phyloP scores from a whole-genome alignment of 2,113 vertebrate species.

The western clawed frog (Xenopus tropicalis) region UCB_Xtro_10.0 CM004443.2:100211001-100211500 shows the following conservation, averaged over 20 bases:
- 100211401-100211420: constrained; percentile 13
- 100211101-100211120: neutral
- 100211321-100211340: constrained; percentile 21
- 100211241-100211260: constrained; percentile 8
- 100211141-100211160: constrained; percentile 13
- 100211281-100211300: neutral
- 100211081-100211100: constrained; percentile 30
- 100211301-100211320: neutral
- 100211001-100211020: constrained; percentile 12
- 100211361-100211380: constrained; percentile 29
- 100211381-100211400: constrained; percentile 18
- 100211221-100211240: neutral
- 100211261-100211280: constrained; percentile 11
- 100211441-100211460: neutral
- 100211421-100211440: neutral
- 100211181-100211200: constrained; percentile 12
- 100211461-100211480: neutral
- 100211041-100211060: constrained; percentile 11
- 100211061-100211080: constrained; percentile 27
- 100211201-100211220: neutral
- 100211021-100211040: constrained; percentile 17
- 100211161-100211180: neutral
- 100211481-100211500: too few species aligned
- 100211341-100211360: constrained; percentile 29
- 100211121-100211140: neutral